Conservation (phyloP, 1,140 invertebrate species). For the Ceratitis capitata region DNA sequence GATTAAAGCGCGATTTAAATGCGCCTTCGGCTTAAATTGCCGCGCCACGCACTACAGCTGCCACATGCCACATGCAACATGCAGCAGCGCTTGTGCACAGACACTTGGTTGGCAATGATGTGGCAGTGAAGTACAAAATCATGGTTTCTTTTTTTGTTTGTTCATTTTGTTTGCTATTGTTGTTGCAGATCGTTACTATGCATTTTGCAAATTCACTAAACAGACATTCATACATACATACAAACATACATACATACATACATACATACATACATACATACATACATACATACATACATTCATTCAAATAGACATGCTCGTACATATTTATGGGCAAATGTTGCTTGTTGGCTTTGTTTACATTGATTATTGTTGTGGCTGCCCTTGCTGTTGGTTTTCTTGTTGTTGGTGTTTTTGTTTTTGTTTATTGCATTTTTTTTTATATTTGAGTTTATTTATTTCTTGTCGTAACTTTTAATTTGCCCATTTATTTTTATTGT, state of each 20-base stretch:
- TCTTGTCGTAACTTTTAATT: slow-evolving; percentile 11
- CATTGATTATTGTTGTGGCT: not conserved
- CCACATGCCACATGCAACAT: not conserved
- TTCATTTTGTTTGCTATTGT: not conserved
- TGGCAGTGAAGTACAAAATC: slow-evolving; percentile 26
- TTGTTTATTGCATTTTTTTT: not conserved
- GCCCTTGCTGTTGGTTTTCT: too few species aligned
- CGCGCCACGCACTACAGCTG: slow-evolving; percentile 3
- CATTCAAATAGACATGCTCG: not conserved
- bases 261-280: not conserved
- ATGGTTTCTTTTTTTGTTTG: not conserved
- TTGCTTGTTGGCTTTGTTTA: not conserved
- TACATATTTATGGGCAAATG: not conserved
- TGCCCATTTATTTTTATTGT: slow-evolving; percentile 15
- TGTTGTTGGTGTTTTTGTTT: not conserved
- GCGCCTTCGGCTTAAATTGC: slow-evolving; percentile 30
- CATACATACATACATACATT: not conserved
- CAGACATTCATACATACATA: not conserved
- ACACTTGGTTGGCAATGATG: not conserved
- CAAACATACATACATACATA: not conserved
- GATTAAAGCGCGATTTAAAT: slow-evolving; percentile 32
- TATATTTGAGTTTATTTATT: slow-evolving; percentile 7
- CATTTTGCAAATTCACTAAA: not conserved
- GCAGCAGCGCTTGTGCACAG: not conserved
- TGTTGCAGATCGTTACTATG: not conserved